Percentiles rank a stretch among this genome's conserved stretches.
These are phyloP conservation scores for Drosophila maculinotata DNA, from an alignment of 2,888 invertebrate genomes.

Conservation along the genomic window DNA sequence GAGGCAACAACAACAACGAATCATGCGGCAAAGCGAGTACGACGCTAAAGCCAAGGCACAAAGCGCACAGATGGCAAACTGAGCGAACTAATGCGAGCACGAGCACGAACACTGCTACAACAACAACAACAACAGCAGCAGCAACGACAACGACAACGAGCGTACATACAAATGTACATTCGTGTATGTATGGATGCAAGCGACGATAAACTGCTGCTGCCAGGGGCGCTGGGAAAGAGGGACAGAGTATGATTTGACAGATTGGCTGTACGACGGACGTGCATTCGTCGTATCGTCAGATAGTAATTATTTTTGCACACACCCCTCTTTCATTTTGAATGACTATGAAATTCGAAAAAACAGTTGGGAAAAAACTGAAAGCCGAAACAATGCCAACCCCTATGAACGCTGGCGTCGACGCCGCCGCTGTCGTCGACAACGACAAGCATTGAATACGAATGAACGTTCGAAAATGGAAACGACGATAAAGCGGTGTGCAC, in stretches of 20 bases:
- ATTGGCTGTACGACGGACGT: constrained; percentile 26
- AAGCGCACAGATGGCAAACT: constrained; percentile 62
- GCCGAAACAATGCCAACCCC: constrained; percentile 38
- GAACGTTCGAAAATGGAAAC: constrained; percentile 60
- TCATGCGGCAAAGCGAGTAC: constrained; percentile 51
- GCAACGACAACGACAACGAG: constrained; percentile 4
- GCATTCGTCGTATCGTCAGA: constrained; percentile 19
- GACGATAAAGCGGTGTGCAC: constrained; percentile 62
- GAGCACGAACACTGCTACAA: constrained; percentile 46
- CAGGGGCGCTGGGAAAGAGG: constrained; percentile 49
- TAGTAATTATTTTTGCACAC: constrained; percentile 38
- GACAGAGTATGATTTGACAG: constrained; percentile 26
- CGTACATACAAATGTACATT: constrained; percentile 36
- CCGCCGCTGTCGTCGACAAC: constrained; percentile 51
- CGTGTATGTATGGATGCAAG: constrained; percentile 46
- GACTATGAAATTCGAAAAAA: neutral
- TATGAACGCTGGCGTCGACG: constrained; percentile 42
- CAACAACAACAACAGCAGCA: constrained; percentile 33
- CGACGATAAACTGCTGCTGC: constrained; percentile 52
- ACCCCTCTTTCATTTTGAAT: constrained; percentile 2
- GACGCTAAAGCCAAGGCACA: constrained; percentile 51
- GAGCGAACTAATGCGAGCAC: constrained; percentile 63
- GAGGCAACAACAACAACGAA: constrained; percentile 58
- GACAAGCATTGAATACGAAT: constrained; percentile 68
- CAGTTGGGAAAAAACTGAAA: neutral